Conservation (phyloP, 2,888 invertebrate genomes). For the Aphodius granarius region DNA sequence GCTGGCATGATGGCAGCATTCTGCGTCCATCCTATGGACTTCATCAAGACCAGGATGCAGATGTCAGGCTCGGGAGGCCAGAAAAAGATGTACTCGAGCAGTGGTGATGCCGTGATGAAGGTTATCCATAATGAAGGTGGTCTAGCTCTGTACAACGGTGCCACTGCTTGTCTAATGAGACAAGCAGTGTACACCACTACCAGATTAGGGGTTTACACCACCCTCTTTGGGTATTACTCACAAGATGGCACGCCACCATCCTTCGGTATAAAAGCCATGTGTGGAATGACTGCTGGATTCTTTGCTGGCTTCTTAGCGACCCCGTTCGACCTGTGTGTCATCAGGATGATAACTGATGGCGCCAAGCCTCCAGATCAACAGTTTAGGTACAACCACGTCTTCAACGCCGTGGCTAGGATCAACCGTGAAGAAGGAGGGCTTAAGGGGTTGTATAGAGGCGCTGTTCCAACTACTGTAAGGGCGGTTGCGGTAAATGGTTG, state of each 20-base stretch:
- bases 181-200: slow-evolving; percentile 99
- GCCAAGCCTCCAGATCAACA: slow-evolving; percentile 84
- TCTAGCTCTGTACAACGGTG: slow-evolving; percentile 83
- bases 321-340: slow-evolving; percentile 94
- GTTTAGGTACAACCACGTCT: slow-evolving; percentile 91
- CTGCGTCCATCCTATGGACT: slow-evolving; percentile 7
- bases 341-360: slow-evolving; percentile 98
- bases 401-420: slow-evolving; percentile 84
- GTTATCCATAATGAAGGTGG: slow-evolving; percentile 59
- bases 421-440: slow-evolving; percentile 75
- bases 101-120: neutral
- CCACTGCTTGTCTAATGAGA: slow-evolving; percentile 88
- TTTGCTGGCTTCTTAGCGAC: slow-evolving; percentile 87
- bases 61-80: slow-evolving; percentile 6
- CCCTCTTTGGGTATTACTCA: slow-evolving; percentile 70
- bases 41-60: slow-evolving; percentile 10
- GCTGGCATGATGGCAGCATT: slow-evolving; percentile 1
- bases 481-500: slow-evolving; percentile 99
- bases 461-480: slow-evolving; percentile 80
- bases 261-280: slow-evolving; percentile 75
- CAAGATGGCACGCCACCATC: slow-evolving; percentile 73
- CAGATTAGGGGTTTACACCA: slow-evolving; percentile 90
- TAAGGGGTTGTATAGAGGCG: slow-evolving; percentile 86
- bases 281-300: slow-evolving; percentile 89
- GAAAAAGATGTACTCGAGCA: slow-evolving; percentile 3